Evolutionary conservation across 2,113 vertebrate species (phyloP).

Genomic region (Marmota flaviventris): DNA sequence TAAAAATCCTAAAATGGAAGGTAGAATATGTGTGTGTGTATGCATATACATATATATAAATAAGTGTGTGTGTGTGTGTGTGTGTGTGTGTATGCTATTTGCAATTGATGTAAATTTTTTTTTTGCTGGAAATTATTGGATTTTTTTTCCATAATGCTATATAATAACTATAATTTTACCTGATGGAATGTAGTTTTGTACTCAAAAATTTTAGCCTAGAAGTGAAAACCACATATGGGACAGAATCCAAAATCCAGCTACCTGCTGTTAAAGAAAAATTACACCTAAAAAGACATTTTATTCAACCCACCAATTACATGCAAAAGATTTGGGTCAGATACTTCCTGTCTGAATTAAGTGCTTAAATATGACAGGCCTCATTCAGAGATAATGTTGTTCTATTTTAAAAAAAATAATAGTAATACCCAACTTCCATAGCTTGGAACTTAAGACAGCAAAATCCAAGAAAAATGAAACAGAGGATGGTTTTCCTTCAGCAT

Average conservation of each 20-base stretch:
- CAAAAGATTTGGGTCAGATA: slow-evolving; percentile 69
- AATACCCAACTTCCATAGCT: slow-evolving; percentile 38
- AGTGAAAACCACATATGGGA: slow-evolving; percentile 67
- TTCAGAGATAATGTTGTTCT: slow-evolving; percentile 65
- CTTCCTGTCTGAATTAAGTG: slow-evolving; percentile 66
- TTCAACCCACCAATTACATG: slow-evolving; percentile 68
- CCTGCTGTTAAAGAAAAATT: slow-evolving; percentile 78
- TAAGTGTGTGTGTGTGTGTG: neutral
- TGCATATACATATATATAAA: no score
- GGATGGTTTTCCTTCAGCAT: neutral
- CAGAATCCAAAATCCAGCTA: slow-evolving; percentile 75
- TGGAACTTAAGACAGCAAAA: slow-evolving; percentile 32
- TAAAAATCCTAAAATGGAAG: slow-evolving; percentile 44
- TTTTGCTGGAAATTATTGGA: slow-evolving; percentile 68
- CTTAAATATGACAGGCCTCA: slow-evolving; percentile 6
- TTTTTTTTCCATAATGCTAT: slow-evolving; percentile 69
- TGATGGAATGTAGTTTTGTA: slow-evolving; percentile 72
- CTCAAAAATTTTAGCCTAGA: slow-evolving; percentile 73
- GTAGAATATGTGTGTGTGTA: neutral
- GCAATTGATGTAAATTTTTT: slow-evolving; percentile 65
- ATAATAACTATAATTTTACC: slow-evolving; percentile 82
- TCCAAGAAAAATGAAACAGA: neutral
- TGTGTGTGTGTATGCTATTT: slow-evolving; percentile 47
- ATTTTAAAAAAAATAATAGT: slow-evolving; percentile 38
- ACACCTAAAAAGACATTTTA: slow-evolving; percentile 66